Evolutionary conservation across 2,888 invertebrate species (phyloP), one percentile per base, ranked within the genome.

Genomic region (Drosophila macrospina): DNA sequence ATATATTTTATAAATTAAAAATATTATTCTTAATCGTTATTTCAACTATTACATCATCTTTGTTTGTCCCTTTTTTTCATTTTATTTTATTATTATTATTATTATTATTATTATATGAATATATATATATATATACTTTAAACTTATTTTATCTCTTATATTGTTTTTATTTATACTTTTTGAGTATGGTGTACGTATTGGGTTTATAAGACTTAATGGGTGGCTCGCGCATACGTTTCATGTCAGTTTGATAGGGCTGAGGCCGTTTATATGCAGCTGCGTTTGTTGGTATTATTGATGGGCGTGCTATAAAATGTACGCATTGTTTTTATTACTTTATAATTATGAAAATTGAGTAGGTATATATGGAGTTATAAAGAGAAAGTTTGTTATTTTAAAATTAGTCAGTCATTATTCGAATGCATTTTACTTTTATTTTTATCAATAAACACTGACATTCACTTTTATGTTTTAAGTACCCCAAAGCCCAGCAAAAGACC

Each of bases 171-270:
- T 90, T 89, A 76, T 90, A 88, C 79, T 89, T 90, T 74, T 90
- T 90, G 57, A 90, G 67, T 60, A 90, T 79, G 69, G 78, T 69
- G 77, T 90, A 88, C 57, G 89, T 59, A 80, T 82, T 86, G 54
- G 90, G 86, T 85, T 89, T 84, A 80, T 88, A 90, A 57, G 88
- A 86, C 80, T 85, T 89, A 72, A 88, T 78, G 59, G 90, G 78
- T 67, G 85, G 78, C 84, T 90, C 91, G 78, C 91, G 90, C 72
- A 88, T 75, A 67, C 90, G 90, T 84, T 90, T 90, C 77, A 85
- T 84, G 83, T 90, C 90, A 71, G 84, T 88, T 70, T 78, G 84
- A 82, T 90, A 90, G 62, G 82, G 81, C 68, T 82, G 84, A 41
- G 86, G 81, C 61, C 90, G 85, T 89, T 90, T 90, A 85, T 88